These are phyloP conservation scores for Vespertilio murinus DNA, from an alignment of 2,797 vertebrate species.

Conservation along the genomic window DNA sequence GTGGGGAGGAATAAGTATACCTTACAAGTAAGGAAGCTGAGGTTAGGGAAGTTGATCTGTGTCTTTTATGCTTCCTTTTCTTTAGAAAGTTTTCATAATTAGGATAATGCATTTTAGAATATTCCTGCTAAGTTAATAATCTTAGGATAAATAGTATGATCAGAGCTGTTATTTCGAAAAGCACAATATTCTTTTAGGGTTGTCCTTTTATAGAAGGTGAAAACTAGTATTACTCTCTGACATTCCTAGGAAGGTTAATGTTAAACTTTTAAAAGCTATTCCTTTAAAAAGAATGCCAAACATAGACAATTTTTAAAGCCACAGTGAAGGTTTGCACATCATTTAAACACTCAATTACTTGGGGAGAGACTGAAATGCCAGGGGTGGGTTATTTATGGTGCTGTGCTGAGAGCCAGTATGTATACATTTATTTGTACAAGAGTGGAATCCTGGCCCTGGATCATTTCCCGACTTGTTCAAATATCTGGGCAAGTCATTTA, in stretches of 20 bases:
- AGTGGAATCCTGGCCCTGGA: constrained; percentile 68
- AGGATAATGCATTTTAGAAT: constrained; percentile 17
- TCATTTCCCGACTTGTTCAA: constrained; percentile 70
- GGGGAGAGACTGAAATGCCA: constrained; percentile 61
- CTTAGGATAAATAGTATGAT: constrained; percentile 35
- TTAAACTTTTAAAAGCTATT: constrained; percentile 67
- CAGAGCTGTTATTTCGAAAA: constrained; percentile 39
- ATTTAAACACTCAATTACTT: constrained; percentile 73
- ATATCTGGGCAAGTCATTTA: constrained; percentile 65
- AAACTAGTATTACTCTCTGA: constrained; percentile 50
- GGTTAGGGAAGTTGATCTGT: not conserved
- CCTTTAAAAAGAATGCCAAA: constrained; percentile 64
- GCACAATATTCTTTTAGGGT: constrained; percentile 28
- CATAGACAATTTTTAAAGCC: constrained; percentile 67
- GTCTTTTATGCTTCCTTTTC: not conserved
- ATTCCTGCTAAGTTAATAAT: constrained; percentile 9
- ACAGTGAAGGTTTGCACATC: constrained; percentile 66
- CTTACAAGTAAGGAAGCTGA: not conserved
- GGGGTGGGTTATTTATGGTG: constrained; percentile 68
- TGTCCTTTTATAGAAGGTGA: constrained; percentile 42
- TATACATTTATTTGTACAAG: constrained; percentile 70
- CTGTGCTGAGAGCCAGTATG: not conserved
- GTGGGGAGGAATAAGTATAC: not conserved
- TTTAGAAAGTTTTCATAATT: constrained; percentile 53
- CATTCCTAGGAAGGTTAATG: constrained; percentile 59